Evolutionary conservation across 2,888 invertebrate genomes (phyloP), one percentile per base, ranked within the genome.

Genomic region (Acheta domesticus): DNA sequence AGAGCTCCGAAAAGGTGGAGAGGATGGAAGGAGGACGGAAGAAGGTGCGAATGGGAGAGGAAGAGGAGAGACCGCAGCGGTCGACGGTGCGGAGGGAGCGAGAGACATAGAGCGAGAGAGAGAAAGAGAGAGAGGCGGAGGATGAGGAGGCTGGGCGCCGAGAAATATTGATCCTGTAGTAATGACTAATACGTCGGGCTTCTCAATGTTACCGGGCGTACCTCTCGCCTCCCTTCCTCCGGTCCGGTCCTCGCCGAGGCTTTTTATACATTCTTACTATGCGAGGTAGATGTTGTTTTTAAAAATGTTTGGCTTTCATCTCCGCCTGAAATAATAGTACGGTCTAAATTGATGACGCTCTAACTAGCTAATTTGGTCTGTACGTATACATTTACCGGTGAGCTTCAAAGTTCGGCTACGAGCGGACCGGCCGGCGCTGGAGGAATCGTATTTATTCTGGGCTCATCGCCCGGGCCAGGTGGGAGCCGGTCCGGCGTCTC

Each of bases 151-250:
- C 16, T 62, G 62, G 62, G 62, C 14, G 62, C 36, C 14, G 62
- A 62, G 62, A 62, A 19, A 62, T 62, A 62, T 62, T 62, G 62
- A 62, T n/a, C 62, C 62, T 62, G 62, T 62, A 62, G 16, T 62
- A 62, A 62, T 62, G 62, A 62, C 62, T 62, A 62, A 62, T 62
- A 62, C 62, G 62, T 62, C n/a, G 62, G 62, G 62, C 62, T 62
- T 62, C 62, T 62, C 62, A n/a, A 36, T 36, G 36, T 36, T 36
- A 36, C 36, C 36, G 36, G 36, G 36, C 36, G 36, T 36, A 36
- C n/a, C 62, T 11, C n/a, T 62, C 62, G n/a, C 12, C 62, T 62
- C 14, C 62, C n/a, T 19, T 14, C 8, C 36, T 8, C 62, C 62
- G n/a, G n/a, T 3, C 62, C 62, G n/a, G n/a, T 11, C n/a, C 62